phyloP scores from a whole-genome alignment of 2,888 invertebrate species.

The Yponomeuta cagnagella region DNA sequence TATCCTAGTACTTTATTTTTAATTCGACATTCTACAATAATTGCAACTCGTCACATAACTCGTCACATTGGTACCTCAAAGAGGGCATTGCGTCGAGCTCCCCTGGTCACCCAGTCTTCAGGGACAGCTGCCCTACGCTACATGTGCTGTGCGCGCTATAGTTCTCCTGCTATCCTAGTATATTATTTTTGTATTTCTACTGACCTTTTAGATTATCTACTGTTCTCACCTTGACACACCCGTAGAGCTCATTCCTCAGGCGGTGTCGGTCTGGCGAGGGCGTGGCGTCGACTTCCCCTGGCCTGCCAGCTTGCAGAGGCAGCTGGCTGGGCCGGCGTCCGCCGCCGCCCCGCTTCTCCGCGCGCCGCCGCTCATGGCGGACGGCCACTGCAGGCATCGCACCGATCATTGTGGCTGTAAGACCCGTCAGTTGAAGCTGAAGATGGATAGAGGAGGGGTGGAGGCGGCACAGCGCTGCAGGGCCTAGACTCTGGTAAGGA shows the following conservation, averaged over 20 bases:
- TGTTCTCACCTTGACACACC: conserved; percentile 80
- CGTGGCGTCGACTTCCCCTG: conserved; percentile 78
- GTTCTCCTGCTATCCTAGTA: too few relatives aligned
- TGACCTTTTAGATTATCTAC: too few relatives aligned
- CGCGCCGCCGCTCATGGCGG: conserved; percentile 85
- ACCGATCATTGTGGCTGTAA: conserved; percentile 83
- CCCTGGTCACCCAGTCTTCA: too few relatives aligned
- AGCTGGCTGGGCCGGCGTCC: conserved; percentile 79
- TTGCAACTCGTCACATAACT: too few relatives aligned
- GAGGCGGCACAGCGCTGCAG: background rate
- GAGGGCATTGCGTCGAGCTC: too few relatives aligned
- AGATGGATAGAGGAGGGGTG: background rate
- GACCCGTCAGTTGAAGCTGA: conserved; percentile 1
- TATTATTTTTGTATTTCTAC: too few relatives aligned
- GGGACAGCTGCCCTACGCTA: too few relatives aligned
- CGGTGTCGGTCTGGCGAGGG: conserved; percentile 78
- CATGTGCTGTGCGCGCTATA: too few relatives aligned
- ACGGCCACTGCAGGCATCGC: conserved; percentile 92
- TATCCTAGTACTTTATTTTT: too few relatives aligned
- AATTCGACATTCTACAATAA: too few relatives aligned
- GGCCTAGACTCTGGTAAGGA: background rate
- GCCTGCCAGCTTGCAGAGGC: conserved; percentile 79
- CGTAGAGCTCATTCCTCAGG: conserved; percentile 80
- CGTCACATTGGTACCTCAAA: too few relatives aligned
- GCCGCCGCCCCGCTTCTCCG: conserved; percentile 80